These are phyloP conservation scores for Puntigrus tetrazona DNA, from an alignment of 2,113 vertebrate species.

Conservation along the genomic window DNA sequence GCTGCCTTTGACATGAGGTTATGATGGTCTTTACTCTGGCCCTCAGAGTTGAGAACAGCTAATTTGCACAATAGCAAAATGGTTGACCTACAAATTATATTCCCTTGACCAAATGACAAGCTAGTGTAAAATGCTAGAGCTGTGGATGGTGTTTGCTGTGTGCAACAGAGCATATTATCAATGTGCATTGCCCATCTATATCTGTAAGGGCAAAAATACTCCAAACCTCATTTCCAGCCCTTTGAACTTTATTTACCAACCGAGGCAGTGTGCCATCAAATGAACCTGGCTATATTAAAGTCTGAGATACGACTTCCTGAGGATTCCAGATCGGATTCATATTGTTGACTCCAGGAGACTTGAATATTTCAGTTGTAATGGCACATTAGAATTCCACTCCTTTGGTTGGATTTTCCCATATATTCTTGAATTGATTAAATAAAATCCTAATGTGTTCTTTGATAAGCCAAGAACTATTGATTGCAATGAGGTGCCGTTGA, in stretches of 20 bases:
- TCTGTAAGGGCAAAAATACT: background rate
- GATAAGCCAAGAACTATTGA: background rate
- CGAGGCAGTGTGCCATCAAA: background rate
- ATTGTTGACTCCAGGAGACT: background rate
- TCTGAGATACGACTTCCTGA: background rate
- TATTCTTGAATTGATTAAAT: background rate
- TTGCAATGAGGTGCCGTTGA: background rate
- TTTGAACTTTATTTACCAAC: constrained; percentile 32
- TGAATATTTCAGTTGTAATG: background rate
- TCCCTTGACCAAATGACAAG: background rate
- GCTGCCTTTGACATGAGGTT: constrained; percentile 2
- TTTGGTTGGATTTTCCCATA: background rate
- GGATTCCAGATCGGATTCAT: constrained; percentile 8
- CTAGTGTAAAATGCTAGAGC: background rate
- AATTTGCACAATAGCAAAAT: constrained; percentile 33
- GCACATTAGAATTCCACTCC: background rate
- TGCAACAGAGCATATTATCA: constrained; percentile 15
- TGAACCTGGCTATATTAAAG: constrained; percentile 20
- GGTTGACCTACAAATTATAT: constrained; percentile 8
- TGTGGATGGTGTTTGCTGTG: background rate
- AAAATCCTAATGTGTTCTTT: constrained; percentile 17
- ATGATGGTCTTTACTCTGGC: background rate
- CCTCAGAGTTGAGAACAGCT: background rate
- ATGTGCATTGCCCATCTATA: constrained; percentile 8
- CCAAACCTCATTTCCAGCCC: constrained; percentile 23